These are phyloP conservation scores for Lutraria lutraria DNA, from an alignment of 2,888 invertebrate genomes.

Conservation along the genomic window DNA sequence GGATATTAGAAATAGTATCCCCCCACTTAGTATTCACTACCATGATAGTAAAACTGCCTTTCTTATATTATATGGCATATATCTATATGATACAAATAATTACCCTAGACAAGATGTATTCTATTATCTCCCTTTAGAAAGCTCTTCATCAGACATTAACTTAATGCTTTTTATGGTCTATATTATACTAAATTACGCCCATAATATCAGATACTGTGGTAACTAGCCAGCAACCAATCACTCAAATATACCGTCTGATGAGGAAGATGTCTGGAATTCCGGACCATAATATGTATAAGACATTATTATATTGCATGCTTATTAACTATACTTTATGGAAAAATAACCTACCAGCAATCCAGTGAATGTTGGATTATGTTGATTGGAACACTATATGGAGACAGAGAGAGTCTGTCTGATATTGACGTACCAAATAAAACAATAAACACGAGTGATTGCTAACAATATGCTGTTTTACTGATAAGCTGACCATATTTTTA, in stretches of 20 bases:
- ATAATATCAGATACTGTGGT: not conserved
- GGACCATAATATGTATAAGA: not conserved
- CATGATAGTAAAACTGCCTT: not conserved
- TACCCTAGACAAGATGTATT: not conserved
- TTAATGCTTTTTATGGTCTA: not conserved
- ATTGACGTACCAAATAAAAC: no score
- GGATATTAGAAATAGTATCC: no score
- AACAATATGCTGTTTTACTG: no score
- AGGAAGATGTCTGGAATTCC: not conserved
- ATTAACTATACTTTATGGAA: conserved; percentile 1
- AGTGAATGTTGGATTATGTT: not conserved
- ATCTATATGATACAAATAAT: not conserved
- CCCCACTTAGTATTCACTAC: not conserved
- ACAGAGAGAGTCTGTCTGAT: no score
- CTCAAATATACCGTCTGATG: not conserved
- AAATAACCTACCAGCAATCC: not conserved
- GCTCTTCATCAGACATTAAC: not conserved
- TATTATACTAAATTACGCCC: not conserved
- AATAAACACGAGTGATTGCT: no score
- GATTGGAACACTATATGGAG: not conserved
- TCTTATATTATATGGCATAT: not conserved
- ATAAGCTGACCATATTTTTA: no score
- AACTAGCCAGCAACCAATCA: not conserved
- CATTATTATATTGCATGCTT: not conserved
- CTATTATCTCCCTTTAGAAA: not conserved